phyloP scores from a whole-genome alignment of 2,888 invertebrate genomes.

The Lasiommata megera region DNA sequence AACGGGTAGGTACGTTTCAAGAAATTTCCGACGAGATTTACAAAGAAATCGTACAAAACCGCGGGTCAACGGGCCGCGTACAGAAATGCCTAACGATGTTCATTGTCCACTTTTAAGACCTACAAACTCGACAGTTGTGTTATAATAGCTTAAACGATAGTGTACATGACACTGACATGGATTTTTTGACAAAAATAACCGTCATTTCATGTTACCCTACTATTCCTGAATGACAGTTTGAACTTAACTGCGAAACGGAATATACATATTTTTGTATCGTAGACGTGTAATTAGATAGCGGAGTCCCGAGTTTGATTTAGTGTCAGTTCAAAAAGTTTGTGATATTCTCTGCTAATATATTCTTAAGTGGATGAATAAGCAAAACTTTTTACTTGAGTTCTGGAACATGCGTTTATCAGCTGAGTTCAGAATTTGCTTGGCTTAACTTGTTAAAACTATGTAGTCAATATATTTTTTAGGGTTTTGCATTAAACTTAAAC shows the following conservation, averaged over 20 bases:
- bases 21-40: conserved; percentile 31
- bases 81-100: conserved; percentile 52
- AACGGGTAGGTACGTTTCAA: conserved; percentile 18
- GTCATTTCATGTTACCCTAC: conserved; percentile 3
- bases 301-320: no score
- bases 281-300: no score
- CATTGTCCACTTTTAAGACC: conserved; percentile 49
- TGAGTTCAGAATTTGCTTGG: no score
- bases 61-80: conserved; percentile 48
- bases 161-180: conserved; percentile 17
- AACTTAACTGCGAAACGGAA: neutral
- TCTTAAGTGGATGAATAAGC: no score
- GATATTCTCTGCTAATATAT: no score
- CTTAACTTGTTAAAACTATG: no score
- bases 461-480: no score
- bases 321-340: no score
- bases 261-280: no score
- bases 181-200: conserved; percentile 15
- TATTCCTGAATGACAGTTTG: neutral
- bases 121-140: conserved; percentile 21
- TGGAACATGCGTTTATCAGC: no score
- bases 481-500: no score
- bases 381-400: no score
- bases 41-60: conserved; percentile 42
- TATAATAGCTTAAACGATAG: conserved; percentile 15